These are phyloP conservation scores for Corythoichthys haematopterus DNA, from an alignment of 2,113 vertebrate species.

Conservation along the genomic window DNA sequence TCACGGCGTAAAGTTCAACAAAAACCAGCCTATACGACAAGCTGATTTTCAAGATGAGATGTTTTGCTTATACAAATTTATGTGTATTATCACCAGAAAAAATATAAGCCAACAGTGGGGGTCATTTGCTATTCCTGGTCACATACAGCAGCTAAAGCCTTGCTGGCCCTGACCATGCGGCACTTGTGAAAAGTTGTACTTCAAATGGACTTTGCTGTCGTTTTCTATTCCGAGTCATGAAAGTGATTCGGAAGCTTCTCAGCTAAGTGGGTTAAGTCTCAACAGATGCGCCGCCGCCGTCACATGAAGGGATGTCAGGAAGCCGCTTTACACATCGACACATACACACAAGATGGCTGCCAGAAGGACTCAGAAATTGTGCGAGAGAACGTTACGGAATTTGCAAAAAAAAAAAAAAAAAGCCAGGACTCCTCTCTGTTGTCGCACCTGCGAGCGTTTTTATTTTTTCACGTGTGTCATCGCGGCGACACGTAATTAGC, in stretches of 20 bases:
- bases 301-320: slow-evolving; percentile 51
- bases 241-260: slow-evolving; percentile 55
- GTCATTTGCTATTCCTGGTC: too few relatives aligned
- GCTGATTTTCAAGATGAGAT: too few relatives aligned
- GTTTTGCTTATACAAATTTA: too few relatives aligned
- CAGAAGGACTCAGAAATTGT: slow-evolving; percentile 1
- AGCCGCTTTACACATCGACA: slow-evolving; percentile 30
- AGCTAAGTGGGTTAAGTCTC: slow-evolving; percentile 49
- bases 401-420: background rate
- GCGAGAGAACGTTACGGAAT: background rate
- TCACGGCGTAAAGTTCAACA: too few relatives aligned
- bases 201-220: slow-evolving; percentile 9
- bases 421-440: background rate
- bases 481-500: slow-evolving; percentile 70
- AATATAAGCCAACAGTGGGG: too few relatives aligned
- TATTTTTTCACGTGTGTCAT: slow-evolving; percentile 19
- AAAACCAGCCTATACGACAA: too few relatives aligned
- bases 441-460: background rate
- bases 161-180: background rate
- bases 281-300: slow-evolving; percentile 37
- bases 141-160: background rate
- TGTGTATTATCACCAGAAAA: too few relatives aligned
- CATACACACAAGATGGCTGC: background rate
- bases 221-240: slow-evolving; percentile 7
- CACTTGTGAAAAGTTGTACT: slow-evolving; percentile 3